These are phyloP conservation scores for Steinernema carpocapsae DNA, from an alignment of 2,888 invertebrate genomes.

Conservation along the genomic window DNA sequence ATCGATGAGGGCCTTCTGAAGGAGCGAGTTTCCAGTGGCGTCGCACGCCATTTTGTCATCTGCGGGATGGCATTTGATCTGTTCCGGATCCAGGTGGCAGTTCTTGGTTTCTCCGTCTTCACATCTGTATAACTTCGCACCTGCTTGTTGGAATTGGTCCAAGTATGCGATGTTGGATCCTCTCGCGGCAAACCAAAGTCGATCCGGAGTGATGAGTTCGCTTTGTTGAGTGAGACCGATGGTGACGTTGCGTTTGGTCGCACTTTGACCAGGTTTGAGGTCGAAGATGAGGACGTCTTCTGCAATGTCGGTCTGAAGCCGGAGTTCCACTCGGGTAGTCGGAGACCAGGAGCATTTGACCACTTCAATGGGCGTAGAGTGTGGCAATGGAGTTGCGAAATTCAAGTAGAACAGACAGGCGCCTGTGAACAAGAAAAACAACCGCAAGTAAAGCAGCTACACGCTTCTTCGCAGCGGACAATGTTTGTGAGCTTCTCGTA, in stretches of 20 bases:
- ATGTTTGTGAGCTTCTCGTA: neutral
- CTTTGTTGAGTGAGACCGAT: neutral
- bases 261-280: neutral
- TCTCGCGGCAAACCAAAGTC: neutral
- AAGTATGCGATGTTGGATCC: neutral
- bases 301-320: neutral
- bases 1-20: neutral
- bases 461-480: constrained; percentile 11
- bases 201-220: neutral
- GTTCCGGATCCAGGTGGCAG: neutral
- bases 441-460: neutral
- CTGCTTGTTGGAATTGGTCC: neutral
- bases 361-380: neutral
- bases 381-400: neutral
- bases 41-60: neutral
- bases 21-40: neutral
- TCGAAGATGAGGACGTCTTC: neutral
- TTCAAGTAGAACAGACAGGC: no score
- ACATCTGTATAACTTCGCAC: neutral
- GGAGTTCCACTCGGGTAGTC: neutral
- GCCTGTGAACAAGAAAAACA: neutral
- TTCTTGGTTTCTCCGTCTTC: neutral
- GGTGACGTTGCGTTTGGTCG: neutral
- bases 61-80: neutral
- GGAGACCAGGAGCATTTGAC: neutral